Conservation (phyloP, 2,113 vertebrate species). For the Sorex araneus region DNA sequence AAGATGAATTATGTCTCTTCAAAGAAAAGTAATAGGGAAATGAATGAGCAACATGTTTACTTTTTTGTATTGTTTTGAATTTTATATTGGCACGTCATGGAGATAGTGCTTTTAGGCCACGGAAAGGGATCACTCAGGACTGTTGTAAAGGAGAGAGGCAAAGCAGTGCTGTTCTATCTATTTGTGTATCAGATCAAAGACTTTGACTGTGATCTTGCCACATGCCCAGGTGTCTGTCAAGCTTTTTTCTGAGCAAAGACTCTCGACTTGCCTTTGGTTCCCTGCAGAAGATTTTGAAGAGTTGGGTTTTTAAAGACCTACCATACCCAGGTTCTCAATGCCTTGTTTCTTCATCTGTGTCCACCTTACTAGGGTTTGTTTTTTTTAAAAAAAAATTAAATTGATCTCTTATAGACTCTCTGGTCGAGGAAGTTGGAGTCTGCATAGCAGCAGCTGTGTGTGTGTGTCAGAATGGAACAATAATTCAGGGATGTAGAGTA, state of each 20-base stretch:
- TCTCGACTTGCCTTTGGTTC: not conserved
- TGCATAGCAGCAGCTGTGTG: constrained; percentile 76
- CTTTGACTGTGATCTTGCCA: not conserved
- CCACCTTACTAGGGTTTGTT: constrained; percentile 52
- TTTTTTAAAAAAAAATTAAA: constrained; percentile 60
- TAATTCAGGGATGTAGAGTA: constrained; percentile 62
- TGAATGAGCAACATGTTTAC: not conserved
- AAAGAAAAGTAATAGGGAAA: constrained; percentile 29
- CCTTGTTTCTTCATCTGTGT: not conserved
- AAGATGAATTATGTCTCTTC: not conserved
- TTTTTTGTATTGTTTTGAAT: constrained; percentile 34
- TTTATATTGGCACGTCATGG: not conserved
- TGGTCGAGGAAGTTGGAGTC: constrained; percentile 73
- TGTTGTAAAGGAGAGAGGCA: not conserved
- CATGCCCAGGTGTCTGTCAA: constrained; percentile 1
- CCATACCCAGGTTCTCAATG: not conserved
- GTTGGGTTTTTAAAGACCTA: not conserved
- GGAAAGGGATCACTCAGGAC: not conserved
- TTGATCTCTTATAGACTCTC: constrained; percentile 57
- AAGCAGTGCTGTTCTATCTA: not conserved
- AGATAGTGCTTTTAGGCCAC: not conserved
- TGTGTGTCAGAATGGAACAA: constrained; percentile 61
- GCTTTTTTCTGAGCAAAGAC: not conserved
- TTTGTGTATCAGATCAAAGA: not conserved
- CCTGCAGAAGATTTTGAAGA: not conserved